Conservation (phyloP, 2,113 vertebrate species). For the Lophochroa leadbeateri region DNA sequence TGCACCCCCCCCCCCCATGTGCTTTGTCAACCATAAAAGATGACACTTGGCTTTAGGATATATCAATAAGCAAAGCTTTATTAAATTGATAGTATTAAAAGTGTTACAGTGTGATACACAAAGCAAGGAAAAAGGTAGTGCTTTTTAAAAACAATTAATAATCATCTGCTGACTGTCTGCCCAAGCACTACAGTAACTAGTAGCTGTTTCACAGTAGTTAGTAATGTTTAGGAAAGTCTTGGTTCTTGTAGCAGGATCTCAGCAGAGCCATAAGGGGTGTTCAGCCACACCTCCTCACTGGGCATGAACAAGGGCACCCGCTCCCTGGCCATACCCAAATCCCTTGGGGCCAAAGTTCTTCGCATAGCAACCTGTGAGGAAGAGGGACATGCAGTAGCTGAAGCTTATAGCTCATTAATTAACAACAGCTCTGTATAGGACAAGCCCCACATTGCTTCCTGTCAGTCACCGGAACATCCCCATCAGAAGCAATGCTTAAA, state of each 20-base stretch:
- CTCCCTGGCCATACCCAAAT: conserved; percentile 84
- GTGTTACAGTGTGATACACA: conserved; percentile 22
- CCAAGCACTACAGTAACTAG: conserved; percentile 31
- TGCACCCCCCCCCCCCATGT: neutral
- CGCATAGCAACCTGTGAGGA: conserved; percentile 78
- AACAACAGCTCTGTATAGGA: neutral
- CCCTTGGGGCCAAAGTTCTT: conserved; percentile 88
- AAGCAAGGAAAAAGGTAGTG: neutral
- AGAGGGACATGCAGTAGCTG: accelerated
- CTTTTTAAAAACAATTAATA: neutral
- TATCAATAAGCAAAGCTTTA: conserved; percentile 57
- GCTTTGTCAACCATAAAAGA: neutral
- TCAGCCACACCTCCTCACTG: conserved; percentile 58
- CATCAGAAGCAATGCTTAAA: accelerated
- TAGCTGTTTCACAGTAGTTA: conserved; percentile 72
- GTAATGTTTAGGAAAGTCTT: conserved; percentile 10
- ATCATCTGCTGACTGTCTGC: neutral
- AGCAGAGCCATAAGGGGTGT: neutral
- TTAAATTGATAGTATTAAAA: conserved; percentile 10
- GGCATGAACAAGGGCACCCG: conserved; percentile 83
- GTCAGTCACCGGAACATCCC: neutral
- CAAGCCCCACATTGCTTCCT: neutral
- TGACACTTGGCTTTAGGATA: neutral
- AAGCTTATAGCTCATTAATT: neutral
- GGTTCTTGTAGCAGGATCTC: conserved; percentile 21